Conservation (phyloP, 2,113 vertebrate species). For the Hemichromis elongatus region DNA sequence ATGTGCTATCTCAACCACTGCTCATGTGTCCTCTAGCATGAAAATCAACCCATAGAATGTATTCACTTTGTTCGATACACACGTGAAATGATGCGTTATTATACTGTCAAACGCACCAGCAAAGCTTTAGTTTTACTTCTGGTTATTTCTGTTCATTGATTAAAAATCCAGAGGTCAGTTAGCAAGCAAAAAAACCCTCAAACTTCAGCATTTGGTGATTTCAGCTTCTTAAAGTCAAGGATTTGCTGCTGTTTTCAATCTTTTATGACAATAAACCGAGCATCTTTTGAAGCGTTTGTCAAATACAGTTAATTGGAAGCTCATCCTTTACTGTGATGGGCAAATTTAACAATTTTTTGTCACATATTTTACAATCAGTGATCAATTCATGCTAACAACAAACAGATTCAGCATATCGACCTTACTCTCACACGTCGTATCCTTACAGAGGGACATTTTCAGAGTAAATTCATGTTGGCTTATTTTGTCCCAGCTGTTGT, state of each 20-base stretch:
- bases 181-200: background rate
- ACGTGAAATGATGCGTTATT: background rate
- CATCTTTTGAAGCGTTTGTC: background rate
- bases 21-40: background rate
- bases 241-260: background rate
- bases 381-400: background rate
- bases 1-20: background rate
- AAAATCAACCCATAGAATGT: background rate
- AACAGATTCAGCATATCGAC: background rate
- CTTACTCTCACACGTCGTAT: background rate
- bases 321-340: background rate
- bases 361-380: background rate
- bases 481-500: background rate
- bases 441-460: background rate
- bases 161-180: background rate
- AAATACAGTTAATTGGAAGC: background rate
- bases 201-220: background rate
- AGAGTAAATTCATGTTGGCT: fast-evolving
- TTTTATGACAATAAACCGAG: background rate
- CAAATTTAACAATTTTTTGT: background rate
- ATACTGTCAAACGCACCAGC: background rate
- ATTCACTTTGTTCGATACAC: background rate
- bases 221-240: background rate
- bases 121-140: background rate
- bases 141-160: background rate